phyloP scores from a whole-genome alignment of 2,797 vertebrate genomes.

The Telmatherina bonti region DNA sequence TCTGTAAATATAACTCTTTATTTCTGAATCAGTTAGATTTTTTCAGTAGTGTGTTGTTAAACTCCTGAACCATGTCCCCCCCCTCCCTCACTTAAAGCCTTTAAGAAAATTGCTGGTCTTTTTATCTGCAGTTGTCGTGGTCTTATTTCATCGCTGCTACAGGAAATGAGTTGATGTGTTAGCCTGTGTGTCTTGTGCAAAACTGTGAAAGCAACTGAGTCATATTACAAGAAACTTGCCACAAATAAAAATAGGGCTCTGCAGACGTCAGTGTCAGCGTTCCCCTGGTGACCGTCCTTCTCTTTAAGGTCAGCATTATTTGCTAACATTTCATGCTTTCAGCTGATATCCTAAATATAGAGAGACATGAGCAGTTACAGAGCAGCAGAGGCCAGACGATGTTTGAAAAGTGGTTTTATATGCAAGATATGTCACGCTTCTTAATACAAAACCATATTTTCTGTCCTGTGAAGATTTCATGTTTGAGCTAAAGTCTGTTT shows the following conservation, averaged over 20 bases:
- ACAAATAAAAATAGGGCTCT: background rate
- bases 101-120: background rate
- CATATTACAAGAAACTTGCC: background rate
- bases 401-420: background rate
- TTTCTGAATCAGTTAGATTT: background rate
- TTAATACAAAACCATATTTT: background rate
- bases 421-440: background rate
- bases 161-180: slow-evolving; percentile 40
- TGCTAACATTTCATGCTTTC: background rate
- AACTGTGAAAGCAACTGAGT: background rate
- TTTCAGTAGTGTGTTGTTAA: background rate
- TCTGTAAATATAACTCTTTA: background rate
- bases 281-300: background rate
- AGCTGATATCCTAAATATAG: background rate
- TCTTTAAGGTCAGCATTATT: background rate
- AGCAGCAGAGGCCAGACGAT: background rate
- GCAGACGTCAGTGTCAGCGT: background rate
- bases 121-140: slow-evolving; percentile 17
- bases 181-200: slow-evolving; percentile 4
- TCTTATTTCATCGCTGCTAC: slow-evolving; percentile 29
- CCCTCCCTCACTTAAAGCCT: background rate
- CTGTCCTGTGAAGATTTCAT: no score
- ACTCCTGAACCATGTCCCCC: background rate
- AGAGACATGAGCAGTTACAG: background rate
- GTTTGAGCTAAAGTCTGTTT: no score